Base-by-base conservation (phyloP, 2,888 invertebrate species). In the Eupithecia dodoneata region DNA sequence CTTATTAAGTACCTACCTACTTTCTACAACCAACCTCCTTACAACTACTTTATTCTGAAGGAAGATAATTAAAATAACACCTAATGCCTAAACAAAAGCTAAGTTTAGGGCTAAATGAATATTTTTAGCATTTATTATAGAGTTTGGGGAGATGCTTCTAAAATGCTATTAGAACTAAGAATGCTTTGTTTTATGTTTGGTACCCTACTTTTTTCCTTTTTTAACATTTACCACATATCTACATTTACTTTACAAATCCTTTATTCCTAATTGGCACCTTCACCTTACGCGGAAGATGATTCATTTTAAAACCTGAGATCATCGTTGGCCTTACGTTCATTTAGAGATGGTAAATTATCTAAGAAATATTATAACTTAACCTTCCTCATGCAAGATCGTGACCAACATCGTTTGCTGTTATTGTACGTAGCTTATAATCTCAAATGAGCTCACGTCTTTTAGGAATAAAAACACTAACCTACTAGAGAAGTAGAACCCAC, bases 241-340 rank as follows among this genome's bases (percentile, higher is more conserved):
- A 45, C 4, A 45, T 45, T 45, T 47, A 47, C 10, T 10, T 47
- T 47, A 47, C 10, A 10, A 63, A 63, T 30, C 18, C 30, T 30
- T 63, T 63, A 30, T 63, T n/a, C 30, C 18, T 63, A 30, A 59
- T 10, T 30, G 4, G 30, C 10, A 63, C 30, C 63, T 10, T 63
- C 30, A 59, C 55, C 9, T 45, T 59, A 77, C 70, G 66, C 71
- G 76, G 77, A 79, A 79, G 79, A 80, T 82, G 78, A 81, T 75
- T 82, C 80, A 77, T 45, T 41, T 9, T 10, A 44, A 55, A 67
- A 59, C 80, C 80, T 83, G 81, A 83, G 81, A 80, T 83, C 81
- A 83, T 81, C 71, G 47, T 44, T 67, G 42, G 73, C 67, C 59
- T 78, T 63, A 76, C 49, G 44, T 67, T 74, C 75, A 74, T 76